Evolutionary conservation across 2,888 invertebrate genomes (phyloP).

Genomic region (Melanchra persicariae): DNA sequence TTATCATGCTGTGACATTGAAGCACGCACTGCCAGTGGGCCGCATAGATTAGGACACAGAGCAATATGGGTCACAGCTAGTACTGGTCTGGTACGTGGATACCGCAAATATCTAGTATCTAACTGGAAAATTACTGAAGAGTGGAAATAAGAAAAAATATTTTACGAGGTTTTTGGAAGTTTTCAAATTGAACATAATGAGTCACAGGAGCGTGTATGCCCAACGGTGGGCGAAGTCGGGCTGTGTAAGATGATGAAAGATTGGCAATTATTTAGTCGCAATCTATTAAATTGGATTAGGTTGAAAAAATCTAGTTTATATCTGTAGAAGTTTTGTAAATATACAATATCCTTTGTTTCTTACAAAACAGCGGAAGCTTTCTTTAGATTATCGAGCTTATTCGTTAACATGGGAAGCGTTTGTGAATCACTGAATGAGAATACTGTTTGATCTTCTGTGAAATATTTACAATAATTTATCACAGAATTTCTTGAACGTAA

Average conservation of each 20-base stretch:
- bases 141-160: conserved; percentile 8
- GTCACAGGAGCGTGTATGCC: too few species aligned
- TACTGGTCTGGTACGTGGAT: conserved; percentile 66
- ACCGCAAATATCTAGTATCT: conserved; percentile 13
- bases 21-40: conserved; percentile 76
- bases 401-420: conserved; percentile 1
- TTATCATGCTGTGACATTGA: conserved; percentile 62
- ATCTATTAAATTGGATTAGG: not conserved
- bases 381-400: conserved; percentile 24
- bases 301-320: not conserved
- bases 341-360: conserved; percentile 23
- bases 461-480: conserved; percentile 44
- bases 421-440: conserved; percentile 32
- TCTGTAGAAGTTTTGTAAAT: not conserved
- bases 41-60: conserved; percentile 75
- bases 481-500: conserved; percentile 28
- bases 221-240: too few species aligned
- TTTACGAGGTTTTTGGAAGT: not conserved
- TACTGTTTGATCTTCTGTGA: conserved; percentile 42
- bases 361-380: conserved; percentile 32
- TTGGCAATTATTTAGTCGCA: not conserved
- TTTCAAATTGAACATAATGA: too few species aligned
- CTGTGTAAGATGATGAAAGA: too few species aligned
- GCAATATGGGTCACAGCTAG: conserved; percentile 76
- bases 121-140: conserved; percentile 4